Evolutionary conservation across 1,140 invertebrate genomes (phyloP), one percentile per base, ranked within the genome.

Genomic region (Ceratosolen solmsi): DNA sequence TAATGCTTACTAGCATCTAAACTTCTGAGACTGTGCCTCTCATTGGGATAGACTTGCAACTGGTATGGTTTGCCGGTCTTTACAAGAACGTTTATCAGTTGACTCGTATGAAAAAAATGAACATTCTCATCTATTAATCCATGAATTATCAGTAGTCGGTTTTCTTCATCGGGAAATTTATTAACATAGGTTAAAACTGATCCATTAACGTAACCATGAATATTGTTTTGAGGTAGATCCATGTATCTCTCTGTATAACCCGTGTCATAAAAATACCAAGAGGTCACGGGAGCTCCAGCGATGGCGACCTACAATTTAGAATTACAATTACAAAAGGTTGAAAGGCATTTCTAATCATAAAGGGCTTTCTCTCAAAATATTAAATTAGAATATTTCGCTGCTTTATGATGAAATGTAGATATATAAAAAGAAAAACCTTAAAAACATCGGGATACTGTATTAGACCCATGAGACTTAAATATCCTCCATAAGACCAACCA

Each of bases 61-160:
- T 97, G 94, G 91, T 98, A 98, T 30, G 91, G 96, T 91, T 99
- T 99, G 68, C 98, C 98, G 38, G 95, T 95, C 85, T 96, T 95
- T 65, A 99, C 95, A 73, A 99, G 92, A 70, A 96, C 95, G 87
- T 97, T 96, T 41, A 99, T 96, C 68, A 99, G 90, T 84, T 96
- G 95, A 89, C 96, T 97, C 17, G 98, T 99, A 89, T 99, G 98
- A 85, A 95, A 95, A 90, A 99, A 99, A 91, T 99, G 99, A n/a
- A 99, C 99, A 90, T 99, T 99, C 92, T 99, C 99, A 91, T 99
- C 99, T 77, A 99, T 98, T 68, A 99, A 92, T 9, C 99, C 99
- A 91, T 99, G 99, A 85, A 99, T 97, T 58, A 99, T 98, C n/a
- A 99, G 92, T 60, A 99, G 90, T 79, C 98, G 93, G 89, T 98